Conservation (phyloP, 2,888 invertebrate genomes). For the Brenthis hecate region DNA sequence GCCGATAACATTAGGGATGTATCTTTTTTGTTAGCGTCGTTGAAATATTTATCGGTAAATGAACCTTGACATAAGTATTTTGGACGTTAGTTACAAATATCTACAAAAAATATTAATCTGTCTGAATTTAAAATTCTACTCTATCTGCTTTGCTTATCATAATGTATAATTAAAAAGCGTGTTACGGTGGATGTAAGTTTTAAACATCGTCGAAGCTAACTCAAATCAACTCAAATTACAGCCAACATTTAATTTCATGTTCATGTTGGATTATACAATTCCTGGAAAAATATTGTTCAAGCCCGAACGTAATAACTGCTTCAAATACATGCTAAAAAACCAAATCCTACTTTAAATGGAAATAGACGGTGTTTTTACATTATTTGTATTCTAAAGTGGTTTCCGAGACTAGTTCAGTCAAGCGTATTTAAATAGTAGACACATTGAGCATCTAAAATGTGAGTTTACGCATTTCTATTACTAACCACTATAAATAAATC, state of each 20-base stretch:
- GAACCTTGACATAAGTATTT: constrained; percentile 17
- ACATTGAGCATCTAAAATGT: constrained; percentile 43
- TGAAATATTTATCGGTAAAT: constrained; percentile 11
- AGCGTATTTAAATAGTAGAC: constrained; percentile 50
- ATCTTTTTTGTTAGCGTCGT: constrained; percentile 23
- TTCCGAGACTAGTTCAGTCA: constrained; percentile 25
- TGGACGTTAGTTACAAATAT: neutral
- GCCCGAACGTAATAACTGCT: neutral
- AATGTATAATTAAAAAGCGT: too few relatives aligned
- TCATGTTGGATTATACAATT: too few relatives aligned
- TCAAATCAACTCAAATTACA: too few relatives aligned
- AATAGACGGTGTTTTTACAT: constrained; percentile 23
- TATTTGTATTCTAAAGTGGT: constrained; percentile 54
- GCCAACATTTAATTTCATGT: too few relatives aligned
- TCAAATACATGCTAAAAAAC: constrained; percentile 1
- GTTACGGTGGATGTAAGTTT: too few relatives aligned
- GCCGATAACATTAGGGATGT: constrained; percentile 60
- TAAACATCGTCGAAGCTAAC: too few relatives aligned
- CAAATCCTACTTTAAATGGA: constrained; percentile 12
- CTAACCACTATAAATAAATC: constrained; percentile 13
- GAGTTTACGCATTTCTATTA: constrained; percentile 24
- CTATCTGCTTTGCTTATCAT: too few relatives aligned
- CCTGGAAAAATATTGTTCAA: too few relatives aligned
- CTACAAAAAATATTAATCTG: too few relatives aligned
- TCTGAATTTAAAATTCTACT: too few relatives aligned